Evolutionary conservation across 2,113 vertebrate species (phyloP).

Genomic region (Trematomus loennbergii): DNA sequence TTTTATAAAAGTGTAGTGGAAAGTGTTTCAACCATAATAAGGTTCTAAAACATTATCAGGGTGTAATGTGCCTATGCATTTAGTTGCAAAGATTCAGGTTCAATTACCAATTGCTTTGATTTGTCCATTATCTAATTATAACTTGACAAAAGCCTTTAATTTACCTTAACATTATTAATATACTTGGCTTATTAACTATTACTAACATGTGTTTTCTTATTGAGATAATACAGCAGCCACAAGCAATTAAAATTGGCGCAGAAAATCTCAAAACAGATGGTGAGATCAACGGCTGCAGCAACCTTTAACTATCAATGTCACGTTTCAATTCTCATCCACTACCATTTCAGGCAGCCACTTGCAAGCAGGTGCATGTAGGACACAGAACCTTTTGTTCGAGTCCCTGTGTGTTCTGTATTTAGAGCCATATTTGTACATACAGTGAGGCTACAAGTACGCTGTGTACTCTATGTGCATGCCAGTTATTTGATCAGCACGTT

Average conservation of each 20-base stretch:
- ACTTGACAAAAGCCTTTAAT: no score
- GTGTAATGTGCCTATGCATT: background rate
- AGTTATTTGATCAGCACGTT: conserved; percentile 27
- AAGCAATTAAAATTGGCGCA: background rate
- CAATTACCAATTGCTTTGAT: background rate
- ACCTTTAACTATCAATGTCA: background rate
- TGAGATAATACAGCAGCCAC: background rate
- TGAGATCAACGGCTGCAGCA: background rate
- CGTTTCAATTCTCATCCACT: background rate
- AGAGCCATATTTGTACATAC: conserved; percentile 18
- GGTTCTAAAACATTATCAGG: background rate
- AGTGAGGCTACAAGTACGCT: conserved; percentile 31
- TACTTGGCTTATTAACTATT: no score
- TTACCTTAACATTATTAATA: no score
- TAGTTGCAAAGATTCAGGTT: background rate
- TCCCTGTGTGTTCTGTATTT: conserved; percentile 2
- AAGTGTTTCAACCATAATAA: background rate
- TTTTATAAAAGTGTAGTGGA: background rate
- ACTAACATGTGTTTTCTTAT: background rate
- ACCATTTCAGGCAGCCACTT: conserved; percentile 23
- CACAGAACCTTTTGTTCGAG: conserved; percentile 10
- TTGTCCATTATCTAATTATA: no score
- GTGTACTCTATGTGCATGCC: conserved; percentile 32
- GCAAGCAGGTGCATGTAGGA: background rate
- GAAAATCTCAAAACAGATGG: no score